phyloP scores from a whole-genome alignment of 1,140 invertebrate species.

The Micrasema minimum region DNA sequence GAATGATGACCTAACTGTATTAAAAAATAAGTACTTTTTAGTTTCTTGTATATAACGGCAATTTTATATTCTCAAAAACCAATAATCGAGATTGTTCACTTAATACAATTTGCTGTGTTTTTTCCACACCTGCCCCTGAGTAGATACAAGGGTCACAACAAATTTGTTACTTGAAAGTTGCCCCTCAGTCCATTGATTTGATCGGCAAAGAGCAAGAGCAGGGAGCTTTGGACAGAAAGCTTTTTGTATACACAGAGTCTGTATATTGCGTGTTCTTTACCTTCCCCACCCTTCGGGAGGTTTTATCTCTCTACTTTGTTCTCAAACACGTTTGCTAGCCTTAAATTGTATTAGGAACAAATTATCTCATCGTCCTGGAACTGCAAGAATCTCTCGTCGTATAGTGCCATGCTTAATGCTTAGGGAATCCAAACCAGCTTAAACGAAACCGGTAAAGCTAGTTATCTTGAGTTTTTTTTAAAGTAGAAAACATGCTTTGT shows the following conservation, averaged over 20 bases:
- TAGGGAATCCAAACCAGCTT: not conserved
- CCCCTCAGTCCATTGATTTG: constrained; percentile 40
- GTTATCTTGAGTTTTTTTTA: not conserved
- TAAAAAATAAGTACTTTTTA: too few relatives aligned
- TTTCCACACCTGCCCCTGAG: not conserved
- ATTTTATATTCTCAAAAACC: too few relatives aligned
- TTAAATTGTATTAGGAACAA: constrained; percentile 55
- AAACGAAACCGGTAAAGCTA: not conserved
- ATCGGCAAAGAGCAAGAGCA: constrained; percentile 33
- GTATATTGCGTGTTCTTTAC: not conserved
- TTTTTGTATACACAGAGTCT: constrained; percentile 21
- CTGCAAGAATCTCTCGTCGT: constrained; percentile 47
- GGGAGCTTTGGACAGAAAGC: constrained; percentile 16
- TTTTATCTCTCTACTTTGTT: constrained; percentile 53
- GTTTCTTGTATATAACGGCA: too few relatives aligned
- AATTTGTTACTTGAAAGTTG: constrained; percentile 26
- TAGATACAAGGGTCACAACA: constrained; percentile 16
- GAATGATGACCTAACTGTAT: too few relatives aligned
- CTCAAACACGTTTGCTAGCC: constrained; percentile 53
- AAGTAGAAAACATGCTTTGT: too few relatives aligned
- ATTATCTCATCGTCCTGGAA: constrained; percentile 52
- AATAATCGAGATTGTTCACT: too few relatives aligned
- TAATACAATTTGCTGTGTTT: too few relatives aligned
- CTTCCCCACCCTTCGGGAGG: not conserved
- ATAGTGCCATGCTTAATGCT: too few relatives aligned